Base-by-base conservation (phyloP, 2,113 vertebrate species). In the Ia io region DNA sequence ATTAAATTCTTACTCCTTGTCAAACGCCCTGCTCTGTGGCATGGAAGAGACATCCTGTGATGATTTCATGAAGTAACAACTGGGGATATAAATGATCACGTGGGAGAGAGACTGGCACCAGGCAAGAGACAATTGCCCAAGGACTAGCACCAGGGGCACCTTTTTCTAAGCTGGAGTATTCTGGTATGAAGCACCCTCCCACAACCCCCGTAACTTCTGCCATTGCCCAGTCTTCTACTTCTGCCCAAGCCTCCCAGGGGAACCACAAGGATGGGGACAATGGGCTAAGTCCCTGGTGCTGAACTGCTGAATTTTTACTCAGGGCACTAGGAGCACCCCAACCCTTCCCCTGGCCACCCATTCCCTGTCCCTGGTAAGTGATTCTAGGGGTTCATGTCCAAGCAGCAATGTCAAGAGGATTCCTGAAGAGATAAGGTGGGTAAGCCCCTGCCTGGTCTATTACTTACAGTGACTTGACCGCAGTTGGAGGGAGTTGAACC, bases 371-470 rank as follows among this genome's bases (percentile, higher is more conserved):
- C 76, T 44, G 9, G 32, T 42, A 30, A 3, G 25, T 32, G 14
- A 28, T 51, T 78, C 35, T 22, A 9, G 30, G 83, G 28, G 42
- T 51, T 91, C 79, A 12, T 53, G 61, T 53, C n/a, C 28, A 79
- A 73, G 61, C 25, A 49, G 35, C 37, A 53, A 30, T 7, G 6
- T 23, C 47, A 59, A 35, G 35, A 79, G 59, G 49, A 9, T 61
- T 76, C 40, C 42, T 44, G 47, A 86, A 44, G 17, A 65, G 18
- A 30, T 10, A 28, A 49, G 4, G 14, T 44, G 18, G 32, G 40
- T 9, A 61, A 77, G 35, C 18, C 6, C 3, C 22, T 67, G 9
- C 1, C 1, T 1, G 40, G 47, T 37, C 8, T 42, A 3, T 23
- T 61, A 28, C 61, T 79, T 11, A 2, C 28, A 23, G 37, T 2